Evolutionary conservation across 2,888 invertebrate species (phyloP).

Genomic region (Drosophila pseudotakahashii): DNA sequence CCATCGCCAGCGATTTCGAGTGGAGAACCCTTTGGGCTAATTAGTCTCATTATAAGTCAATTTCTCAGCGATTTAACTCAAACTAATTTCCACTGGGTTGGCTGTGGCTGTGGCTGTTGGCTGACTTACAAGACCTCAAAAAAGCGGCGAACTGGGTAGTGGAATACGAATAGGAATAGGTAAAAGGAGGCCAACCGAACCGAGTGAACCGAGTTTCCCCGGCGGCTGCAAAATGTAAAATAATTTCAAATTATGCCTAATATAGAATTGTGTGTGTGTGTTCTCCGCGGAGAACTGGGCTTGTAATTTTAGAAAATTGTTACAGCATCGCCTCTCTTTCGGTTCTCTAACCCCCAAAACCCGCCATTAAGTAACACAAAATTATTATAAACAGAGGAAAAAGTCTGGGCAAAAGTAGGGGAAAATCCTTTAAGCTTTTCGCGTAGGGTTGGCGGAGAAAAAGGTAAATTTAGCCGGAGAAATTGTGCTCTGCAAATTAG

Average conservation of each 20-base stretch:
- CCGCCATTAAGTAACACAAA: constrained; percentile 10
- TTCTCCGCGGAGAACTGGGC: constrained; percentile 10
- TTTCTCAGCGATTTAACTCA: constrained; percentile 56
- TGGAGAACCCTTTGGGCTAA: constrained; percentile 44
- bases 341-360: not conserved
- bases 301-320: constrained; percentile 57
- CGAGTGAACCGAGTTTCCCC: not conserved
- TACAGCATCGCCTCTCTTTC: constrained; percentile 16
- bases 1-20: constrained; percentile 8
- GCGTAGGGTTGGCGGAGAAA: not conserved
- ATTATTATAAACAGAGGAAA: constrained; percentile 21
- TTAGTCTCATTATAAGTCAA: constrained; percentile 54
- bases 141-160: too few species aligned
- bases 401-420: not conserved
- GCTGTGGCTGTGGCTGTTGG: constrained; percentile 1
- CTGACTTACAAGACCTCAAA: constrained; percentile 3
- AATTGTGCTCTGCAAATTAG: constrained; percentile 21
- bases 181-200: too few species aligned
- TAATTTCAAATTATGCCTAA: constrained; percentile 57
- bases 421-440: constrained; percentile 38
- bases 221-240: constrained; percentile 49
- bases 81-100: constrained; percentile 45
- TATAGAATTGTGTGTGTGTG: constrained; percentile 52
- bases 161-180: too few species aligned
- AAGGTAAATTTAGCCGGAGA: constrained; percentile 36